Evolutionary conservation across 2,113 vertebrate genomes (phyloP).

Genomic region (Corythornis madagascariensis): DNA sequence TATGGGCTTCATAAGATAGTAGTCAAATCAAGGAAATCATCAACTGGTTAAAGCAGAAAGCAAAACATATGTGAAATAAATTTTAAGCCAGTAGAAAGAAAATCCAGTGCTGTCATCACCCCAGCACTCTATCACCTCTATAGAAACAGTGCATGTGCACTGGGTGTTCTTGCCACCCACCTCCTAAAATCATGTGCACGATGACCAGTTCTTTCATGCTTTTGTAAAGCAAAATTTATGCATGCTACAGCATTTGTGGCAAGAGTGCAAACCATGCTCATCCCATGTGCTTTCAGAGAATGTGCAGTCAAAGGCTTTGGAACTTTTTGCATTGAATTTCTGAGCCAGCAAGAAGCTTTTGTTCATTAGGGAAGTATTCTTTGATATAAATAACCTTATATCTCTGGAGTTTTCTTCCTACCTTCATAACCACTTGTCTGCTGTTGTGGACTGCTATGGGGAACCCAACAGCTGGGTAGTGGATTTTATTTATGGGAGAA

Average conservation of each 20-base stretch:
- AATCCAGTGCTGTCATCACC: slow-evolving; percentile 24
- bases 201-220: background rate
- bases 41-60: slow-evolving; percentile 12
- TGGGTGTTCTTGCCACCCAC: background rate
- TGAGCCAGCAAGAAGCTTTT: background rate
- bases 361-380: background rate
- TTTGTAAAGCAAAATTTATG: background rate
- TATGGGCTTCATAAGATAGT: background rate
- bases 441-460: background rate
- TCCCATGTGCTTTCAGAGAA: background rate
- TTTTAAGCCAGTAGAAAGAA: slow-evolving; percentile 14
- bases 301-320: background rate
- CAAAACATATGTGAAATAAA: slow-evolving; percentile 42
- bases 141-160: background rate
- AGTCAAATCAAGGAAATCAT: slow-evolving; percentile 7
- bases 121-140: background rate
- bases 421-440: background rate
- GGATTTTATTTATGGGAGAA: background rate
- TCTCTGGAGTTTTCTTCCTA: background rate
- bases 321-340: background rate
- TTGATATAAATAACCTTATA: background rate
- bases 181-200: background rate
- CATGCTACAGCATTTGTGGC: background rate
- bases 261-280: background rate
- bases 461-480: background rate